Conservation (phyloP, 2,888 invertebrate species). For the Dorcus hopei region DNA sequence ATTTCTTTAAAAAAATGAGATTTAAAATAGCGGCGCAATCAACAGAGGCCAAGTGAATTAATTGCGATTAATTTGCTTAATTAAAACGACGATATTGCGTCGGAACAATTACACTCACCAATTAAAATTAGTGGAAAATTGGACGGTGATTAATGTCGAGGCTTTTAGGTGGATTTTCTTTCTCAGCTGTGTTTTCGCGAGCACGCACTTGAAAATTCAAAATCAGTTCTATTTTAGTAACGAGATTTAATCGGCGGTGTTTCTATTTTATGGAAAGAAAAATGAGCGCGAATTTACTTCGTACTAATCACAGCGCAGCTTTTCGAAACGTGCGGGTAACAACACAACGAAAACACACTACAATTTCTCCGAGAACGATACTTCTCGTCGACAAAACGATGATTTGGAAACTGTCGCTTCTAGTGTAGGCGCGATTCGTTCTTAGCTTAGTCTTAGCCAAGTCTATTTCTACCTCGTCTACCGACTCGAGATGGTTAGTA, state of each 20-base stretch:
- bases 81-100: neutral
- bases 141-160: neutral
- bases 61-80: neutral
- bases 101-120: slow-evolving; percentile 10
- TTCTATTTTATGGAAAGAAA: neutral
- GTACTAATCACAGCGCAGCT: neutral
- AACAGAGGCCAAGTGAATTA: neutral
- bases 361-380: neutral
- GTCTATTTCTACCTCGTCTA: slow-evolving; percentile 25
- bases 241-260: neutral
- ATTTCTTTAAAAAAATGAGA: neutral
- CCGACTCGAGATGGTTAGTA: slow-evolving; percentile 18
- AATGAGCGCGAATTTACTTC: neutral
- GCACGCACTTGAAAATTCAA: slow-evolving; percentile 2
- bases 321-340: neutral
- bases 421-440: slow-evolving; percentile 22
- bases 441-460: slow-evolving; percentile 19
- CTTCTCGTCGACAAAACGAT: slow-evolving; percentile 15
- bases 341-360: neutral
- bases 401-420: slow-evolving; percentile 21
- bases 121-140: slow-evolving; percentile 10
- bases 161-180: neutral
- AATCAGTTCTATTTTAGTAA: slow-evolving; percentile 3
- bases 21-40: neutral
- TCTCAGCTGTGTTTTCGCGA: neutral